phyloP scores from a whole-genome alignment of 2,113 vertebrate species.

The Dascyllus trimaculatus region DNA sequence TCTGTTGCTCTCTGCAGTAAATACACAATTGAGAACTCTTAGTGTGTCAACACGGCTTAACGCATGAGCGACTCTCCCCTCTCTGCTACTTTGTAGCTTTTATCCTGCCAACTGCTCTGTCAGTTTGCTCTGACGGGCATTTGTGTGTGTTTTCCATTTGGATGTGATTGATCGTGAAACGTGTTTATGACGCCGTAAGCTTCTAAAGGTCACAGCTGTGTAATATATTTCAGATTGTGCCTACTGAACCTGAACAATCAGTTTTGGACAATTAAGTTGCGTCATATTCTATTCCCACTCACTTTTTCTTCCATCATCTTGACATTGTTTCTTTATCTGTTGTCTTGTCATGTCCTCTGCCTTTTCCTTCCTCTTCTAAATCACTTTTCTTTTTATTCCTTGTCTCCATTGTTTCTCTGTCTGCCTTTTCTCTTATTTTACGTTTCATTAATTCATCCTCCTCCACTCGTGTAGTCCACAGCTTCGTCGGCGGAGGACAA shows the following conservation, averaged over 20 bases:
- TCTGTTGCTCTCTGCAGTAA: constrained; percentile 24
- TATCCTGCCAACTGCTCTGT: constrained; percentile 16
- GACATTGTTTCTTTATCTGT: not conserved
- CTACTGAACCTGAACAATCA: constrained; percentile 6
- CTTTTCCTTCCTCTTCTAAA: not conserved
- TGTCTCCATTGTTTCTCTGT: not conserved
- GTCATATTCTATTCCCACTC: not conserved
- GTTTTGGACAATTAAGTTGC: constrained; percentile 17
- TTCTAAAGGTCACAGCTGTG: constrained; percentile 60
- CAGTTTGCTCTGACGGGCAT: constrained; percentile 9
- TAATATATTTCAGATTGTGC: constrained; percentile 40
- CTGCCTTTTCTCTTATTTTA: not conserved
- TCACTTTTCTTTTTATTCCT: not conserved
- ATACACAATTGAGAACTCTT: constrained; percentile 23
- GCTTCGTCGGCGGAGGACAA: constrained; percentile 90
- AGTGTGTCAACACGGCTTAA: constrained; percentile 39
- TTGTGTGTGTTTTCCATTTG: constrained; percentile 46
- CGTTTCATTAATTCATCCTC: not conserved
- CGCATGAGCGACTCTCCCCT: constrained; percentile 42
- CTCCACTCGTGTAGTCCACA: constrained; percentile 81
- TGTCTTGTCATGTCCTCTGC: constrained; percentile 1
- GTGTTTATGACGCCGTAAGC: constrained; percentile 46
- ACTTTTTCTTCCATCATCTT: constrained; percentile 5
- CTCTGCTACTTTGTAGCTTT: constrained; percentile 2
- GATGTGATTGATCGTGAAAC: constrained; percentile 61